phyloP scores from a whole-genome alignment of 2,113 vertebrate genomes.

The Rhinopomastus cyanomelas region DNA sequence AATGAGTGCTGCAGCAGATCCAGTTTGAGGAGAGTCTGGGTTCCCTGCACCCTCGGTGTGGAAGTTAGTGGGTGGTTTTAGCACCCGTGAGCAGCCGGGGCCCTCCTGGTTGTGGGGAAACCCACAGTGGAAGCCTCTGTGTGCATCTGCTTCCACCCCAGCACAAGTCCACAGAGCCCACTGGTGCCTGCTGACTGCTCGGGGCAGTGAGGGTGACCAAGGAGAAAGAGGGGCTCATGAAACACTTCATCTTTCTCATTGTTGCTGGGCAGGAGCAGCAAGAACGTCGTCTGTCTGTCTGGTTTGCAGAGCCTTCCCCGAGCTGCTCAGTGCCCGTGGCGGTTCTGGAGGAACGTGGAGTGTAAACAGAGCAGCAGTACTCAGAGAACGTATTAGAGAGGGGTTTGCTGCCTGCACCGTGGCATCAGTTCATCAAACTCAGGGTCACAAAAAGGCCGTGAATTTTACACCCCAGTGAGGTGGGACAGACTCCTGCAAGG shows the following conservation, averaged over 20 bases:
- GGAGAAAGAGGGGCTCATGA: background rate
- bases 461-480: background rate
- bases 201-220: rapidly evolving
- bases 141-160: background rate
- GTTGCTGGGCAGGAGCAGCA: rapidly evolving
- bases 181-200: rapidly evolving
- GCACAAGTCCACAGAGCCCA: rapidly evolving
- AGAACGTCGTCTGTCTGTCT: rapidly evolving
- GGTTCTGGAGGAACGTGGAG: rapidly evolving
- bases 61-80: background rate
- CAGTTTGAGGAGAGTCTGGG: rapidly evolving
- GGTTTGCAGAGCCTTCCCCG: background rate
- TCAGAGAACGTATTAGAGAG: background rate
- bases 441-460: background rate
- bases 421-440: background rate
- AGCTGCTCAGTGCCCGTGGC: background rate
- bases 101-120: background rate
- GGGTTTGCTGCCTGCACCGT: background rate
- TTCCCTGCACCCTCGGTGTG: background rate
- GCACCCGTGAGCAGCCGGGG: rapidly evolving
- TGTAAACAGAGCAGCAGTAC: rapidly evolving
- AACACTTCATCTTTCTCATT: rapidly evolving
- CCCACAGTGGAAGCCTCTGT: background rate
- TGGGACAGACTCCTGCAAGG: background rate
- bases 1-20: background rate